A percentile compares a stretch with the other conserved stretches of the same genome.
These are phyloP conservation scores for Leucoraja ocellata DNA, from an alignment of 2,797 vertebrate species.

Conservation along the genomic window DNA sequence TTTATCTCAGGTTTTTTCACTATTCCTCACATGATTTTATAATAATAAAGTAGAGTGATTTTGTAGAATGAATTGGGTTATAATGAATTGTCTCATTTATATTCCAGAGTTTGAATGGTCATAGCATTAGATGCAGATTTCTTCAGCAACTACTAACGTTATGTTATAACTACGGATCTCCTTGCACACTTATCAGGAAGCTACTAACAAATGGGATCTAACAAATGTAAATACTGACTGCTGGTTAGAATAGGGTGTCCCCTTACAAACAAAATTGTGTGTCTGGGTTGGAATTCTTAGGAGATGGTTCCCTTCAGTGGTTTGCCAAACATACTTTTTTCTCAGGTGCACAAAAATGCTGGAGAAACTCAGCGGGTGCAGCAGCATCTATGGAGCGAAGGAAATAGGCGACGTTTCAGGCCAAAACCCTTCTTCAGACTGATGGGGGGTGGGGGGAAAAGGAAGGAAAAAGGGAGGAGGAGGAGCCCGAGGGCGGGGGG, in stretches of 20 bases:
- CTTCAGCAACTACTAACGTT: neutral
- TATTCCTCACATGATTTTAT: too few species aligned
- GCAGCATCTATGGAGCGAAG: too few species aligned
- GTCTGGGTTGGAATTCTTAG: neutral
- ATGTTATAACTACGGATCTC: neutral
- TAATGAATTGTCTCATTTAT: neutral
- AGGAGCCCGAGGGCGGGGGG: too few species aligned
- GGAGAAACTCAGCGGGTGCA: too few species aligned
- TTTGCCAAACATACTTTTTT: neutral
- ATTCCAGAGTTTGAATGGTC: neutral
- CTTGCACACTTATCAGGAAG: neutral
- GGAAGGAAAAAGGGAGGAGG: too few species aligned
- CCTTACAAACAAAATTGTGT: neutral
- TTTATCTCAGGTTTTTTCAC: too few species aligned
- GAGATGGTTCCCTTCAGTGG: too few species aligned
- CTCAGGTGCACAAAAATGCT: neutral
- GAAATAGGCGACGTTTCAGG: too few species aligned
- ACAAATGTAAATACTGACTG: neutral
- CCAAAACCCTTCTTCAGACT: too few species aligned
- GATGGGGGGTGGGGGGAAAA: too few species aligned
- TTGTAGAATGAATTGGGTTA: neutral
- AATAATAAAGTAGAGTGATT: too few species aligned
- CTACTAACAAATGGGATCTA: neutral
- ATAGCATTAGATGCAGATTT: neutral
- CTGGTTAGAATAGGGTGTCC: neutral